phyloP scores from a whole-genome alignment of 2,113 vertebrate species.

The Odontesthes bonariensis region DNA sequence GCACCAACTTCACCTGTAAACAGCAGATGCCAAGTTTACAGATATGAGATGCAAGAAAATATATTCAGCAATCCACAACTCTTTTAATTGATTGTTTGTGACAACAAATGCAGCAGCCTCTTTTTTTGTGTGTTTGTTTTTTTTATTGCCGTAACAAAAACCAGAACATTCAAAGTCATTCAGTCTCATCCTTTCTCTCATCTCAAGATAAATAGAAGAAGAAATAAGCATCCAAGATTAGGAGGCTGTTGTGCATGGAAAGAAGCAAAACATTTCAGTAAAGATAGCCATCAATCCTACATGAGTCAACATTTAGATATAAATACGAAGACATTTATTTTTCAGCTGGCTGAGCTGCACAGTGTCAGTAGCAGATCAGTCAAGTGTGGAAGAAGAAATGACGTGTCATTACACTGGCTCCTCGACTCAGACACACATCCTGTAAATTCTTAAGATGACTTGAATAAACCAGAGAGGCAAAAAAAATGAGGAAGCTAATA shows the following conservation, averaged over 20 bases:
- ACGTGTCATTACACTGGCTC: background rate
- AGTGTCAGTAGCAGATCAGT: constrained; percentile 19
- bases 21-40: constrained; percentile 1
- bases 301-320: constrained; percentile 4
- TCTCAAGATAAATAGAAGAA: constrained; percentile 1
- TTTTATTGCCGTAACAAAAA: background rate
- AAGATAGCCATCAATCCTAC: background rate
- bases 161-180: background rate
- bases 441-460: background rate
- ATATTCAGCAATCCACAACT: background rate
- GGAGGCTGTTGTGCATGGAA: background rate
- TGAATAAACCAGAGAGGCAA: background rate
- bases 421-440: constrained; percentile 9
- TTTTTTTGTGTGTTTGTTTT: background rate
- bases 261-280: background rate
- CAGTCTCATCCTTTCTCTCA: background rate
- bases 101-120: too few relatives aligned
- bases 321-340: constrained; percentile 8
- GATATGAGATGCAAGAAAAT: background rate
- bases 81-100: background rate
- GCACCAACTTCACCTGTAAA: constrained; percentile 90
- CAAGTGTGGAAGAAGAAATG: constrained; percentile 33
- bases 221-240: background rate
- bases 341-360: background rate
- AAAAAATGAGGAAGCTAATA: constrained; percentile 36